Conservation (phyloP, 2,888 invertebrate genomes). For the Galeruca laticollis region DNA sequence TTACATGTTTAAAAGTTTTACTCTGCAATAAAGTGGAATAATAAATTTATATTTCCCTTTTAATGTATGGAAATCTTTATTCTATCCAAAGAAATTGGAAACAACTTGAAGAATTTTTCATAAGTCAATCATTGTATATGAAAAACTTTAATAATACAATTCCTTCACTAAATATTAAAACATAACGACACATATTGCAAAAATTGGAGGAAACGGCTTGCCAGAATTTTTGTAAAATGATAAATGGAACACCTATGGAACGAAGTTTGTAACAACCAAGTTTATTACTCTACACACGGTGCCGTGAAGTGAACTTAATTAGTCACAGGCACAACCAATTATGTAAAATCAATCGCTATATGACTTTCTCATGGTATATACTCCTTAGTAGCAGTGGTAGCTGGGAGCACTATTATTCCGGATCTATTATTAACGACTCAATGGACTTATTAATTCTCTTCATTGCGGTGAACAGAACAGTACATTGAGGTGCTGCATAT, state of each 20-base stretch:
- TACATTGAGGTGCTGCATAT: too few species aligned
- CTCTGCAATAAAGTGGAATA: conserved; percentile 37
- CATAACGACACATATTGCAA: background rate
- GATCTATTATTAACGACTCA: too few species aligned
- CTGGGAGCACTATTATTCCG: too few species aligned
- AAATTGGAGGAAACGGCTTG: too few species aligned
- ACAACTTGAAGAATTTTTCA: conserved; percentile 4
- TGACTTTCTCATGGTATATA: background rate
- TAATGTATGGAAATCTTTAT: conserved; percentile 29
- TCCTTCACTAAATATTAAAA: background rate
- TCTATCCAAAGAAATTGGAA: conserved; percentile 12
- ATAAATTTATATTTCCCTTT: conserved; percentile 38
- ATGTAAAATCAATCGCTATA: background rate
- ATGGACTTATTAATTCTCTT: too few species aligned
- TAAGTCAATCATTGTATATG: background rate
- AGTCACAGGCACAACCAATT: conserved; percentile 2
- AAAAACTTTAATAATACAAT: background rate
- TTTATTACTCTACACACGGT: background rate
- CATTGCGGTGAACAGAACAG: too few species aligned
- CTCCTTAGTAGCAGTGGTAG: too few species aligned
- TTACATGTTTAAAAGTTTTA: conserved; percentile 39
- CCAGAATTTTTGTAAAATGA: too few species aligned
- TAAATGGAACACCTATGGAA: too few species aligned
- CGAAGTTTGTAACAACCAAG: too few species aligned
- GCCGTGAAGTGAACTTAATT: background rate